Base-by-base conservation (phyloP, 2,888 invertebrate species). In the Pseudoips prasinana region DNA sequence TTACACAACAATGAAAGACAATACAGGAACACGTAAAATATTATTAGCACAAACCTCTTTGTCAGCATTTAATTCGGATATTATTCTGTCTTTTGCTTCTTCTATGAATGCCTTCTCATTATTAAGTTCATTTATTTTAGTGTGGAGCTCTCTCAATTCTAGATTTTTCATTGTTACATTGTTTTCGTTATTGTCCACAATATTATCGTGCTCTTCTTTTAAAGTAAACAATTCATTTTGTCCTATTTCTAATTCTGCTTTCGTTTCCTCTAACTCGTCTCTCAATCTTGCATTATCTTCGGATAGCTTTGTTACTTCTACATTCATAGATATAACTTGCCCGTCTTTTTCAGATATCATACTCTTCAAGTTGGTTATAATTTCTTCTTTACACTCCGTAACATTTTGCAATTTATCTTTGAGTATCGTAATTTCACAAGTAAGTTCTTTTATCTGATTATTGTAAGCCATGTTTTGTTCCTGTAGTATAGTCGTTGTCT, bases 341-440 rank as follows among this genome's bases (percentile, higher is more conserved):
- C 46, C 55, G 45, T 82, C 80, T 62, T 83, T 85, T 30, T 76
- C 78, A n/a, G 59, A 35, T 10, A 77, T 46, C 54, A 73, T 58
- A 39, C 46, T 54, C 54, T 78, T 77, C 10, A 79, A 67, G 49
- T 64, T 70, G 22, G 45, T 51, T n/a, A 80, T 71, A 1, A 75
- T 63, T 57, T 76, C 76, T 39, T 80, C 73, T 51, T 78, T 81
- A 30, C 59, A 64, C 8, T 68, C 67, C 3, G 64, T 61, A 1
- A 78, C 56, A 62, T 79, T 77, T 58, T 87, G 79, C 28, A 91
- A 42, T 33, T 78, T 75, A 40, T 90, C 82, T 45, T 84, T 72
- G 28, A 85, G 61, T 46, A 66, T 64, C 6, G 49, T 55, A 8
- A 79, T 62, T 58, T 90, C 80, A 33, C 67, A 57, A 35, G 74